Conservation (phyloP, 2,888 invertebrate species). For the Norana najaformis region DNA sequence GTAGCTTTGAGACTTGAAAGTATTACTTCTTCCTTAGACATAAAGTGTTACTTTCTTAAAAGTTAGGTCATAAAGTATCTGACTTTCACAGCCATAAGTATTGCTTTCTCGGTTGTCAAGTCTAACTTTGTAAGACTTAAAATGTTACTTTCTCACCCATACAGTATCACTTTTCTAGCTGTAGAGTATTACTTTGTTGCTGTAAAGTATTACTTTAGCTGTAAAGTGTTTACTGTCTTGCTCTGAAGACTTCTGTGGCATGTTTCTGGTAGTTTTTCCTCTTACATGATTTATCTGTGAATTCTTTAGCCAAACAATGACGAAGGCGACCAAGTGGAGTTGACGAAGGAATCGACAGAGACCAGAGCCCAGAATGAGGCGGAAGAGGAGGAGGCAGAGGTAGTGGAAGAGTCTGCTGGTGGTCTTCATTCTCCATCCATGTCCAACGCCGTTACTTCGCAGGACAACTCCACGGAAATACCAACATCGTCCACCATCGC, state of each 20-base stretch:
- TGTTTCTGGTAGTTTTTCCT: background rate
- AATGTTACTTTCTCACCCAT: background rate
- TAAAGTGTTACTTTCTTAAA: no score
- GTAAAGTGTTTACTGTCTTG: no score
- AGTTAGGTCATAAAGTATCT: no score
- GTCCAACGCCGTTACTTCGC: background rate
- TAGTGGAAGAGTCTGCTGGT: background rate
- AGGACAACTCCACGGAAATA: background rate
- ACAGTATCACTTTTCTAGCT: background rate
- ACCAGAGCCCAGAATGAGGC: background rate
- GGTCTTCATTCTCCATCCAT: background rate
- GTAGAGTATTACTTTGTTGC: background rate
- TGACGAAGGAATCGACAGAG: background rate
- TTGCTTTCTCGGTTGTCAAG: background rate
- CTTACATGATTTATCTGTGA: background rate
- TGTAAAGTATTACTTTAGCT: background rate
- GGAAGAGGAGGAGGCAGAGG: conserved; percentile 13
- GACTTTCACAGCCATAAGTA: background rate
- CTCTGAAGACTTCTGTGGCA: background rate
- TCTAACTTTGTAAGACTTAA: background rate
- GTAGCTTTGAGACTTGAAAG: no score
- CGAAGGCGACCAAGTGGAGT: background rate
- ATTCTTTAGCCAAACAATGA: background rate
- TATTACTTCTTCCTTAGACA: no score
- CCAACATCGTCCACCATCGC: conserved; percentile 14